Percentiles rank a stretch among this genome's conserved stretches.
Evolutionary conservation across 2,797 vertebrate species (phyloP).

Genomic region (Anguilla megastoma): DNA sequence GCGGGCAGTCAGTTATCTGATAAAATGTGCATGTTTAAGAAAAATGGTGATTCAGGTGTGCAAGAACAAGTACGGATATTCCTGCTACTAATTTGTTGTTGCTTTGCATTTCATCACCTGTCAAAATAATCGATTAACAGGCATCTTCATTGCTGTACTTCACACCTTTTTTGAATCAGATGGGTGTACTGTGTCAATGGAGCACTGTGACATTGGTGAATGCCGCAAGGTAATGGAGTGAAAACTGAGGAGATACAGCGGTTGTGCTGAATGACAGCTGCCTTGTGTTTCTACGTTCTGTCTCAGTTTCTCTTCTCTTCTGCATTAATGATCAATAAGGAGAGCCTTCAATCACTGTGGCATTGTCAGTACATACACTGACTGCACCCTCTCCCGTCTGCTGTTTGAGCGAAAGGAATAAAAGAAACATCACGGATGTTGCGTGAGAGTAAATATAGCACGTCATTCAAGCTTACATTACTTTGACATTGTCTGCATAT

Average conservation of each 20-base stretch:
- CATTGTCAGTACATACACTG: not conserved
- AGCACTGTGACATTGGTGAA: slow-evolving; percentile 60
- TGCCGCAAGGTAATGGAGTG: slow-evolving; percentile 55
- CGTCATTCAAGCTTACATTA: not conserved
- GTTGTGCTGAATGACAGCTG: slow-evolving; percentile 56
- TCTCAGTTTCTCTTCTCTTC: slow-evolving; percentile 55
- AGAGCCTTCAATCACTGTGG: not conserved
- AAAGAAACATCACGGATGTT: too few species aligned
- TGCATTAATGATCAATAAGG: slow-evolving; percentile 49
- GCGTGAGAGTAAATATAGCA: too few species aligned
- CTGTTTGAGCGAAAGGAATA: too few species aligned
- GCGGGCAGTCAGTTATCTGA: not conserved
- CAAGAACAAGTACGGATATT: not conserved
- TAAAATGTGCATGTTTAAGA: not conserved
- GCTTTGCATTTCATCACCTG: not conserved
- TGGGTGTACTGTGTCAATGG: slow-evolving; percentile 49
- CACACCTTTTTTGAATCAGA: slow-evolving; percentile 52
- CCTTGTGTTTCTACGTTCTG: slow-evolving; percentile 44
- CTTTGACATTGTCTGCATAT: not conserved
- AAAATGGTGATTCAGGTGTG: not conserved
- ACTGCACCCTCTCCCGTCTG: too few species aligned
- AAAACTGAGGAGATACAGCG: slow-evolving; percentile 52
- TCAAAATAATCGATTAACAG: slow-evolving; percentile 29
- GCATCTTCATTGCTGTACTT: slow-evolving; percentile 48
- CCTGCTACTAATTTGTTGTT: not conserved